A percentile compares a stretch with the other conserved stretches of the same genome.
Conservation (phyloP, 2,888 invertebrate species). For the Barypeithes pellucidus region DNA sequence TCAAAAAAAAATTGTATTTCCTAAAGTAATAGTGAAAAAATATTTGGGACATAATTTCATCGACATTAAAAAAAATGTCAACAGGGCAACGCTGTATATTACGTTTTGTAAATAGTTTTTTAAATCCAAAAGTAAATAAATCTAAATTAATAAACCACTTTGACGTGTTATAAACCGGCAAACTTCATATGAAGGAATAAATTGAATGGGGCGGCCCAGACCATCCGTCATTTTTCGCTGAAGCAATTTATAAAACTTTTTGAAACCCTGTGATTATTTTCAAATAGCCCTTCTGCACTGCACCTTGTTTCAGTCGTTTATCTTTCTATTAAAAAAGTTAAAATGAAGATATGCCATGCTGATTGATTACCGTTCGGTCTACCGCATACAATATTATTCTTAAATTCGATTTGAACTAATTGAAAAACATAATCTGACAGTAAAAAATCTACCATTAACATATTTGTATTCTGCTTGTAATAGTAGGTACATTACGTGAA, state of each 20-base stretch:
- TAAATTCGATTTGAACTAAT: too few relatives aligned
- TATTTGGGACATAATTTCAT: too few relatives aligned
- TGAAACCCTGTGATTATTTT: constrained; percentile 38
- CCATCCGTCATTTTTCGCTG: constrained; percentile 42
- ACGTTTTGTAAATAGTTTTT: background rate
- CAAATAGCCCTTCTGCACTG: constrained; percentile 26
- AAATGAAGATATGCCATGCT: constrained; percentile 21
- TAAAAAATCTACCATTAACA: too few relatives aligned
- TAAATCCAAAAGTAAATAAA: constrained; percentile 10
- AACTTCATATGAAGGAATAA: constrained; percentile 24
- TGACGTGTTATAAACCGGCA: constrained; percentile 21
- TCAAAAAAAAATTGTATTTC: too few relatives aligned
- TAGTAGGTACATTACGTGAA: too few relatives aligned
- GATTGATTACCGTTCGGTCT: constrained; percentile 10
- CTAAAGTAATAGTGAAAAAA: too few relatives aligned
- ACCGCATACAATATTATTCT: too few relatives aligned
- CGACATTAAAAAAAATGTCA: too few relatives aligned
- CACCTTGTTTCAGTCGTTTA: constrained; percentile 3
- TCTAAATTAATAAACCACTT: constrained; percentile 26
- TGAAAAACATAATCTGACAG: too few relatives aligned
- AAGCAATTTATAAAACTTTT: constrained; percentile 42
- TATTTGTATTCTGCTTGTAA: too few relatives aligned
- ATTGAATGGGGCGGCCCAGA: constrained; percentile 24
- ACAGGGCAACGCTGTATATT: background rate
- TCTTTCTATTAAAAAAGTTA: constrained; percentile 19